Percentiles rank a stretch among this genome's conserved stretches.
phyloP scores from a whole-genome alignment of 1,140 invertebrate genomes.

The Aphelenchoides avenae region DNA sequence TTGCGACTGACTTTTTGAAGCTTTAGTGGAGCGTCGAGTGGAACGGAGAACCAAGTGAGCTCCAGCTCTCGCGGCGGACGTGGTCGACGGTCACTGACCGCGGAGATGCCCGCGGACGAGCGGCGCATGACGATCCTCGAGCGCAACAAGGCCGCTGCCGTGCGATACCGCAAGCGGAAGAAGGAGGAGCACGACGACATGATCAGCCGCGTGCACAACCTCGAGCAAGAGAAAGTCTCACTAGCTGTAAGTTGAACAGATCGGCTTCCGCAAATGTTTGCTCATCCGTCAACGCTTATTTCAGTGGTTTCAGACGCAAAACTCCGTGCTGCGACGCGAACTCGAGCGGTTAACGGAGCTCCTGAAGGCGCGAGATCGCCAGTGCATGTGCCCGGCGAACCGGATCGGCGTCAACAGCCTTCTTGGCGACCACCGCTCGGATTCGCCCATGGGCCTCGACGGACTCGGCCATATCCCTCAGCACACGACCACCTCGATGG shows the following conservation, averaged over 20 bases:
- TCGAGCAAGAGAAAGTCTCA: slow-evolving; percentile 42
- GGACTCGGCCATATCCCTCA: background rate
- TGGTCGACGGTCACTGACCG: slow-evolving; percentile 33
- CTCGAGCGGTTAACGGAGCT: slow-evolving; percentile 39
- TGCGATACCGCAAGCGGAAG: slow-evolving; percentile 48
- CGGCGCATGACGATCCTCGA: slow-evolving; percentile 42
- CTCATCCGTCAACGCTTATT: slow-evolving; percentile 11
- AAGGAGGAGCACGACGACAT: slow-evolving; percentile 47
- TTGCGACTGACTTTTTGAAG: background rate
- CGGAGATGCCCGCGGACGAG: slow-evolving; percentile 46
- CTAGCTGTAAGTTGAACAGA: background rate
- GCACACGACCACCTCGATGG: too few species aligned
- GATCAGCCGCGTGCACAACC: slow-evolving; percentile 30
- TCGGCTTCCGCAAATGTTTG: slow-evolving; percentile 11
- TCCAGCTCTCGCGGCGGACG: slow-evolving; percentile 40
- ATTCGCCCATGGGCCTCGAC: background rate
- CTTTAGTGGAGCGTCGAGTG: too few species aligned
- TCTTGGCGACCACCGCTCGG: background rate
- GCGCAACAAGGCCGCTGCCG: slow-evolving; percentile 46
- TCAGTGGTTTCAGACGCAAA: slow-evolving; percentile 41
- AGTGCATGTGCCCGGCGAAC: slow-evolving; percentile 35
- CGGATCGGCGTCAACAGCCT: slow-evolving; percentile 21
- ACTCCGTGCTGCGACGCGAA: slow-evolving; percentile 42
- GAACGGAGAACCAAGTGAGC: slow-evolving; percentile 28
- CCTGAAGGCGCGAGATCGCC: slow-evolving; percentile 35